phyloP scores from a whole-genome alignment of 2,888 invertebrate species.

The Mythimna loreyi region DNA sequence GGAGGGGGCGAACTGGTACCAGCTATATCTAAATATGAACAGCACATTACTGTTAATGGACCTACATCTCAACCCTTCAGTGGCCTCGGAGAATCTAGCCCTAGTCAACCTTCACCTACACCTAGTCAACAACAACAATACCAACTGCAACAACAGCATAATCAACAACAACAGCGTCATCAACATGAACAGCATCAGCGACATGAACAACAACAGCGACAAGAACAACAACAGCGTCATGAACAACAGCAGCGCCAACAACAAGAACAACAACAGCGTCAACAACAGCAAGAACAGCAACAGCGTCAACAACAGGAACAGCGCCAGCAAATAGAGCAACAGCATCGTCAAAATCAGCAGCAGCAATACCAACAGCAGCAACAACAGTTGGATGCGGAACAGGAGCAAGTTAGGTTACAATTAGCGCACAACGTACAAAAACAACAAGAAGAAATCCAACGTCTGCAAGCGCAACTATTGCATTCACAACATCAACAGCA shows the following conservation, averaged over 20 bases:
- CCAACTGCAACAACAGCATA: slow-evolving; percentile 60
- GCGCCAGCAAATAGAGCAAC: slow-evolving; percentile 60
- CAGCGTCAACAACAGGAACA: slow-evolving; percentile 62
- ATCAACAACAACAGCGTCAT: slow-evolving; percentile 60
- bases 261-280: slow-evolving; percentile 59
- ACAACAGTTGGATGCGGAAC: slow-evolving; percentile 80
- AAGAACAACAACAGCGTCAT: slow-evolving; percentile 50
- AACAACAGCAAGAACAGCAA: slow-evolving; percentile 62
- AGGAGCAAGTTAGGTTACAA: slow-evolving; percentile 84
- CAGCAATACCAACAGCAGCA: slow-evolving; percentile 69
- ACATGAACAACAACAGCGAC: slow-evolving; percentile 60
- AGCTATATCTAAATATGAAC: slow-evolving; percentile 95
- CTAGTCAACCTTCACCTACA: slow-evolving; percentile 65
- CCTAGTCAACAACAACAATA: slow-evolving; percentile 64
- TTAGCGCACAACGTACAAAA: slow-evolving; percentile 87
- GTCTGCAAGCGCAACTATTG: slow-evolving; percentile 83
- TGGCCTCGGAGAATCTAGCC: slow-evolving; percentile 72
- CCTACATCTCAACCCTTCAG: slow-evolving; percentile 76
- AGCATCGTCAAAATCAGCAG: slow-evolving; percentile 66
- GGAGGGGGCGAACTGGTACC: slow-evolving; percentile 94
- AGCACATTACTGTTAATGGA: slow-evolving; percentile 92
- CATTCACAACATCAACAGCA: slow-evolving; percentile 83
- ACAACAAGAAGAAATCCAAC: slow-evolving; percentile 89
- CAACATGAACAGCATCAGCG: slow-evolving; percentile 61
- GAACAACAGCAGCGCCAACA: slow-evolving; percentile 64